Conservation (phyloP, 2,888 invertebrate genomes). For the Cantharis nigra region DNA sequence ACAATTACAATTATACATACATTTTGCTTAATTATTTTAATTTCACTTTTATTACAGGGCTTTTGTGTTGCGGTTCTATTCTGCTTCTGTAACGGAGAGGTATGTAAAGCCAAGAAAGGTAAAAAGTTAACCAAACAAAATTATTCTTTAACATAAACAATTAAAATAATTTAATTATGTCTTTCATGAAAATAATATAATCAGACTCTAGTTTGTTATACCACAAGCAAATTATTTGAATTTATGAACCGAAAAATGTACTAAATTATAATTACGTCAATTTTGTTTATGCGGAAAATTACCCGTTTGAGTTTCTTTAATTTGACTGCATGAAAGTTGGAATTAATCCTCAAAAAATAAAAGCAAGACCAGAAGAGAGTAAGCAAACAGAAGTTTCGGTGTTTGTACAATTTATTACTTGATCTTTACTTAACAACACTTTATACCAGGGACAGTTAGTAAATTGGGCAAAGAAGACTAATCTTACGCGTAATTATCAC, state of each 20-base stretch:
- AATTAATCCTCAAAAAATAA: neutral
- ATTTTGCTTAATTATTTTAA: neutral
- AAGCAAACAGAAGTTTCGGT: neutral
- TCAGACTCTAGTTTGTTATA: neutral
- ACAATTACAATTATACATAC: neutral
- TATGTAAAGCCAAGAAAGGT: conserved; percentile 54
- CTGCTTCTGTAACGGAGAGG: conserved; percentile 96
- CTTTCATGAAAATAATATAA: neutral
- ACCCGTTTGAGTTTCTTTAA: neutral
- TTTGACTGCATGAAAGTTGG: neutral
- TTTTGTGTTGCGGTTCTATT: conserved; percentile 89
- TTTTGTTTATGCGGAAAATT: neutral
- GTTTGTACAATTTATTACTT: neutral
- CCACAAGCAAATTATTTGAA: neutral
- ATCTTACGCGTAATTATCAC: neutral
- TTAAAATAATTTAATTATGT: neutral
- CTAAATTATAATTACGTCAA: neutral
- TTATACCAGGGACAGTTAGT: neutral
- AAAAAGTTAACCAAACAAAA: neutral
- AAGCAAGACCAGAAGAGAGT: neutral
- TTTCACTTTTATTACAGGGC: conserved; percentile 67
- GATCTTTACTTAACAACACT: neutral
- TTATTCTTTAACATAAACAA: neutral
- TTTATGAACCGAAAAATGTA: too few relatives aligned
- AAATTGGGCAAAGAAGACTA: neutral